phyloP scores from a whole-genome alignment of 2,113 vertebrate species.

The Mystacornis crossleyi region DNA sequence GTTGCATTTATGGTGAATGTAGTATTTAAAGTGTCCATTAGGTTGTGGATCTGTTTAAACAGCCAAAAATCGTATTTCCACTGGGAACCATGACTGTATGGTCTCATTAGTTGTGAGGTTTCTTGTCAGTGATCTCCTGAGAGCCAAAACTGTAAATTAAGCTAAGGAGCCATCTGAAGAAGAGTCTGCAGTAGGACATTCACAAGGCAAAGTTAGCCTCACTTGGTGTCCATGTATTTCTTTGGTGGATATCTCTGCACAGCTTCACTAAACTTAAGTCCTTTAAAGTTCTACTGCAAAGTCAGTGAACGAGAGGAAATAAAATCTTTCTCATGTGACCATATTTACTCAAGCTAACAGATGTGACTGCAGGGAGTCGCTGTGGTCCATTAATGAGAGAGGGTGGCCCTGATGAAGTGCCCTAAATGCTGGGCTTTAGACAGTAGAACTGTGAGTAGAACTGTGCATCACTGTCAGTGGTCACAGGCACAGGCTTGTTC shows the following conservation, averaged over 20 bases:
- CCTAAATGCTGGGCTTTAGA: not conserved
- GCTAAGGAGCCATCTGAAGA: not conserved
- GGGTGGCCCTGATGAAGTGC: not conserved
- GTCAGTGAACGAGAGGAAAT: not conserved
- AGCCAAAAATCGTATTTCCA: not conserved
- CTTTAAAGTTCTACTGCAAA: not conserved
- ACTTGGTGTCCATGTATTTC: not conserved
- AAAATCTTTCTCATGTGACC: not conserved
- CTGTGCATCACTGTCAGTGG: fast-evolving
- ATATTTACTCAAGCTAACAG: not conserved
- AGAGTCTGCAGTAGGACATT: not conserved
- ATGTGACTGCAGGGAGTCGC: not conserved
- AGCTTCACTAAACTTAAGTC: not conserved
- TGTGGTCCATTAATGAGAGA: not conserved
- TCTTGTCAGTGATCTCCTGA: not conserved
- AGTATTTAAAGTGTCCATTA: not conserved
- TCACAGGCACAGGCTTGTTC: not conserved
- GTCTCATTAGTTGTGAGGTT: not conserved
- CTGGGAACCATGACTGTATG: not conserved
- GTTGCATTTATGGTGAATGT: not conserved
- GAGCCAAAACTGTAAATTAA: not conserved
- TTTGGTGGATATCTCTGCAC: not conserved
- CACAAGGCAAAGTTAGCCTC: not conserved
- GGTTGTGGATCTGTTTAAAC: not conserved
- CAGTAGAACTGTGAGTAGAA: not conserved